Percentiles rank a stretch among this genome's conserved stretches.
These are phyloP conservation scores for Drosophila mauritiana DNA, from an alignment of 1,140 invertebrate species.

Conservation along the genomic window DNA sequence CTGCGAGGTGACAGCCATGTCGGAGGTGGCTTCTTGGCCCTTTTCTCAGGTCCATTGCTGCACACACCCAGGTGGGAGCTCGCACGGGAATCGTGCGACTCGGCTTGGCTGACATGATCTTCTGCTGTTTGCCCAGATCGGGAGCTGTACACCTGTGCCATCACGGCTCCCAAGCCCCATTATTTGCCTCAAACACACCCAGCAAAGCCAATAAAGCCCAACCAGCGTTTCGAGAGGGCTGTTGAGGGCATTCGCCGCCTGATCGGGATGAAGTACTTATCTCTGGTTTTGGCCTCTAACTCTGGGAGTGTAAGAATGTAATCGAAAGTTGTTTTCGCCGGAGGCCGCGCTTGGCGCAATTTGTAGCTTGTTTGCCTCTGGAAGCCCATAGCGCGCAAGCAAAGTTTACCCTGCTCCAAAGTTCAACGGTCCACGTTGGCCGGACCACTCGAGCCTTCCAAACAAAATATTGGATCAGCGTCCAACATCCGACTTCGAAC, in stretches of 20 bases:
- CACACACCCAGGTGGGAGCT: slow-evolving; percentile 3
- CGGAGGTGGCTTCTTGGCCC: slow-evolving; percentile 29
- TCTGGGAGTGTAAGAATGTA: slow-evolving; percentile 46
- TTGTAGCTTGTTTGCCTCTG: slow-evolving; percentile 55
- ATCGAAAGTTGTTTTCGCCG: slow-evolving; percentile 54
- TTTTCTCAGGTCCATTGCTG: slow-evolving; percentile 21
- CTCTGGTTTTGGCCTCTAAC: slow-evolving; percentile 21
- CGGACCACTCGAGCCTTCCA: slow-evolving; percentile 27
- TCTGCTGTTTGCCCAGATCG: slow-evolving; percentile 10
- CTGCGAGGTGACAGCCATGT: slow-evolving; percentile 22
- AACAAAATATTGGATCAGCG: slow-evolving; percentile 37
- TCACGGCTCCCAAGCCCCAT: slow-evolving; percentile 20
- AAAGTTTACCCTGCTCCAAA: slow-evolving; percentile 31
- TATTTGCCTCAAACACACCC: slow-evolving; percentile 37
- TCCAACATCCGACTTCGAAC: slow-evolving; percentile 21
- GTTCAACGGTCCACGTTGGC: slow-evolving; percentile 8
- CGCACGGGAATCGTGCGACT: not conserved
- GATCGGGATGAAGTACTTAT: slow-evolving; percentile 24
- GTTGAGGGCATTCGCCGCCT: not conserved
- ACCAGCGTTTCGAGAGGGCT: slow-evolving; percentile 17
- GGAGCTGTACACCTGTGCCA: slow-evolving; percentile 12
- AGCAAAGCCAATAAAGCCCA: slow-evolving; percentile 16
- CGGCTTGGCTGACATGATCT: slow-evolving; percentile 4
- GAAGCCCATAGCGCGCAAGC: slow-evolving; percentile 50
- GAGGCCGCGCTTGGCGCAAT: slow-evolving; percentile 56